Evolutionary conservation across 2,113 vertebrate species (phyloP).

Genomic region (Eonycteris spelaea): DNA sequence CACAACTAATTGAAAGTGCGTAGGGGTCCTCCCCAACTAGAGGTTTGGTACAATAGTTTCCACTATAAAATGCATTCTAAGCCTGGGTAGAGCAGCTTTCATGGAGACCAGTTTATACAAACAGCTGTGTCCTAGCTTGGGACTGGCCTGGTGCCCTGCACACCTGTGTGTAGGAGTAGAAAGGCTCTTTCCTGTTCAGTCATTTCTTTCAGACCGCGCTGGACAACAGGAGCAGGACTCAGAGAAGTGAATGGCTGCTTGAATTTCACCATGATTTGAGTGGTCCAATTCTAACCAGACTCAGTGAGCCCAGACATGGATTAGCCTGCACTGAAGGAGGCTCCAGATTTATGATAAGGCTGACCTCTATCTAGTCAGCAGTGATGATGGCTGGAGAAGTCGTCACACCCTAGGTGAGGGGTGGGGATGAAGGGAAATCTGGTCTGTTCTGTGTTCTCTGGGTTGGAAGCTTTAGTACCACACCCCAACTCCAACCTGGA

Average conservation of each 20-base stretch:
- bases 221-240: neutral
- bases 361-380: neutral
- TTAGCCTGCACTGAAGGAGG: neutral
- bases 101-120: neutral
- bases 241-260: neutral
- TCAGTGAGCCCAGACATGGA: neutral
- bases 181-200: neutral
- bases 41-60: neutral
- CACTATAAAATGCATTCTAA: neutral
- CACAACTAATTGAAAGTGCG: neutral
- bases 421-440: neutral
- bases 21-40: neutral
- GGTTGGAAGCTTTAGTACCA: neutral
- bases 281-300: neutral
- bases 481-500: neutral
- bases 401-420: neutral
- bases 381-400: neutral
- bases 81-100: neutral
- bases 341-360: neutral
- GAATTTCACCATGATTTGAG: neutral
- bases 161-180: constrained; percentile 9
- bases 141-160: constrained; percentile 23
- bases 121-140: neutral
- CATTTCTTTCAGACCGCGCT: neutral
- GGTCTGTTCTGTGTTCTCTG: neutral